Evolutionary conservation across 2,797 vertebrate genomes (phyloP), one percentile per base, ranked within the genome.

Genomic region (Sebastes alutus): DNA sequence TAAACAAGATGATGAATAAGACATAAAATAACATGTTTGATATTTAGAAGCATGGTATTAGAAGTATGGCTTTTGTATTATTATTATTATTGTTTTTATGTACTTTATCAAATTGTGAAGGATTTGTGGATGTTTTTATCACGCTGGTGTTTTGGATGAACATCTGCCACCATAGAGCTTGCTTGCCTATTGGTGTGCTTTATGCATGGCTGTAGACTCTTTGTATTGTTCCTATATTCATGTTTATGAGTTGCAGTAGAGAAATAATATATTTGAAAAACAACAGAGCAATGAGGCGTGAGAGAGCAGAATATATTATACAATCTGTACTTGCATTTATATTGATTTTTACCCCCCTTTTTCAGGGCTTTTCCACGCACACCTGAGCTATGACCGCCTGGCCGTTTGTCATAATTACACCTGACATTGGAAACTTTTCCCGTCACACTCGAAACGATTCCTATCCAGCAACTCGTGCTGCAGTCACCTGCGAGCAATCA

Each of bases 401-500:
- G 60, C 59, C 75, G 52, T 91, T 87, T 81, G 75, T 82, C 77
- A 78, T 84, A 79, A 88, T 88, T 89, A 84, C 88, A 87, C 77
- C 80, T 72, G 68, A 78, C 76, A 4, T 10, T 81, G 75, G 80
- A 93, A 89, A 88, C 75, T 49, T 86, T 76, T 74, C 77, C 79
- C 38, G 83, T 87, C 88, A 72, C 83, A 78, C 76, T 64, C 63
- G 29, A 67, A 86, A 81, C 30, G 42, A 66, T 80, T 84, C 75
- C 81, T 61, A 76, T 81, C 71, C n/a, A 80, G 54, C 77, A 58
- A 62, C 71, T 70, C 63, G 63, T 42, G 78, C 81, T 52, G 72
- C 78, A 73, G 90, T 90, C 88, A 94, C 90, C 87, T 94, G 93
- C 59, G 84, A 92, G 86, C 85, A 90, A 92, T 93, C 92, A 90